Conservation (phyloP, 2,888 invertebrate species). For the Eristalinus sepulchralis region DNA sequence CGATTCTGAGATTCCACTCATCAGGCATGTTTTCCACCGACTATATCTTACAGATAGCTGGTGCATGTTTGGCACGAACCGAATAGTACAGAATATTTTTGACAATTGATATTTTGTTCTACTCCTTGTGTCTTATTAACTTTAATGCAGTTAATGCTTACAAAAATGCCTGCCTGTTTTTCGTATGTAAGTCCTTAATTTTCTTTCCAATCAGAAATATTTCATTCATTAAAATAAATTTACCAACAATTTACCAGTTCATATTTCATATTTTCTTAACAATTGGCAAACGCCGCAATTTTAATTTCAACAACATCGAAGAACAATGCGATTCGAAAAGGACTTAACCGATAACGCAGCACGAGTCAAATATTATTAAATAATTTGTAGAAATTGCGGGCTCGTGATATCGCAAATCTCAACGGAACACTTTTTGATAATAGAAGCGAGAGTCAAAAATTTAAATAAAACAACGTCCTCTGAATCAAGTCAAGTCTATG, state of each 20-base stretch:
- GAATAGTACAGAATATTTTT: too few relatives aligned
- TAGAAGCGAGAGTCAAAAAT: conserved; percentile 18
- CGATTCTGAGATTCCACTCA: too few relatives aligned
- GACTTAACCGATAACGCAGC: conserved; percentile 36
- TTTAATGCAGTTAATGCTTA: too few relatives aligned
- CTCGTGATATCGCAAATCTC: not conserved
- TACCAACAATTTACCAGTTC: not conserved
- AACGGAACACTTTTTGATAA: conserved; percentile 19
- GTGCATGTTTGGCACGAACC: too few relatives aligned
- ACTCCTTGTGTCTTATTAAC: too few relatives aligned
- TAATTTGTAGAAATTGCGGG: conserved; percentile 15
- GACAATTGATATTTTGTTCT: too few relatives aligned
- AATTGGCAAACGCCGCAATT: not conserved
- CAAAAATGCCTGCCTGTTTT: too few relatives aligned
- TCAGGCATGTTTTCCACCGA: too few relatives aligned
- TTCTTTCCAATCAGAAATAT: too few relatives aligned
- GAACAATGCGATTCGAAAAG: conserved; percentile 15
- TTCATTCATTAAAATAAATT: not conserved
- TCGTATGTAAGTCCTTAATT: too few relatives aligned
- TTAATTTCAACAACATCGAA: not conserved
- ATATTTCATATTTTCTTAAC: not conserved
- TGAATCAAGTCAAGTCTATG: not conserved
- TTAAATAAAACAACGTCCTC: conserved; percentile 33
- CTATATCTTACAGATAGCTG: too few relatives aligned
- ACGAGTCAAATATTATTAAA: conserved; percentile 52